Base-by-base conservation (phyloP, 1,140 invertebrate genomes). In the Aethina tumida region DNA sequence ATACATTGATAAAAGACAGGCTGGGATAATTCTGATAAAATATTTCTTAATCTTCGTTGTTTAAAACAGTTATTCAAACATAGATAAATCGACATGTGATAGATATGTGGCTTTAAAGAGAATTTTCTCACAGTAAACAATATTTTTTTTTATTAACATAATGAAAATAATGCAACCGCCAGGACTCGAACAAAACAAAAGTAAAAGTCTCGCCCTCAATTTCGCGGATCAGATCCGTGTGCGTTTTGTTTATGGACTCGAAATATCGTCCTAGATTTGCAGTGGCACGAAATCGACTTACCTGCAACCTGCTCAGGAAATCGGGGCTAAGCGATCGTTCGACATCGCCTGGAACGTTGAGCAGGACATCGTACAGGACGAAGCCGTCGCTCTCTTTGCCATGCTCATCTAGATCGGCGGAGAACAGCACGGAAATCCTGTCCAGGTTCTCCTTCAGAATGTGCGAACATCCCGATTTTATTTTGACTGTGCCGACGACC, bases 251-350 rank as follows among this genome's bases (percentile, higher is more conserved):
- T 48, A 38, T 35, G 45, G 36, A 40, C 44, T 49, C 44, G 35
- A 43, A 40, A 33, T 41, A 36, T 35, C 32, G 47, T 41, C 49
- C 43, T 36, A 52, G 38, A 41, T 55, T 41, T 32, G 31, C 41
- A 47, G 35, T 35, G 35, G 35, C 27, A 28, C 20, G 35, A 36
- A 41, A 34, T 20, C 37, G 43, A 47, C 56, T 46, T 53, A 60
- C 58, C 59, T 61, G 59, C 34, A 61, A 47, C 37, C 59, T 47
- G 21, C 38, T 44, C 43, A 61, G 47, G 38, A 61, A 58, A 50
- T 61, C 58, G 29, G 44, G 45, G 35, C 55, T 53, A 13, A 52
- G 43, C 27, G 47, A 48, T 39, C 54, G 39, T 14, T 55, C 52
- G 17, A 49, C 33, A 9, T 51, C 49, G 21, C 40, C 39, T 18